Conservation (phyloP, 1,140 invertebrate genomes). For the Calephelis nemesis region DNA sequence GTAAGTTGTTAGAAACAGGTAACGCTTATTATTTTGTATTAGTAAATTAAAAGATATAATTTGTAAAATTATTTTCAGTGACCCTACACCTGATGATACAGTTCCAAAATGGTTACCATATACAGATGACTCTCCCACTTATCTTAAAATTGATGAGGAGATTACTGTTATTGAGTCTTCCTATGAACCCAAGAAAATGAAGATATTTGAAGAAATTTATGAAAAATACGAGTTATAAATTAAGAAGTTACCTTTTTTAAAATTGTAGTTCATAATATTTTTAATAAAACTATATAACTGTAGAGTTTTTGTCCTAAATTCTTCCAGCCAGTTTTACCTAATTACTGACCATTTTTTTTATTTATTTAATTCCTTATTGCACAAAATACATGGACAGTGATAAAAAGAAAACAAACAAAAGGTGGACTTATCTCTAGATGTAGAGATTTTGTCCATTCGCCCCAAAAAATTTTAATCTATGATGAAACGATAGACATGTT, state of each 20-base stretch:
- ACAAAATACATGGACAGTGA: no score
- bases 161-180: slow-evolving; percentile 29
- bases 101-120: slow-evolving; percentile 34
- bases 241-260: background rate
- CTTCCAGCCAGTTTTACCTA: no score
- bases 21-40: no score
- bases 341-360: no score
- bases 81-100: slow-evolving; percentile 30
- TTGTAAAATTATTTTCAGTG: slow-evolving; percentile 31
- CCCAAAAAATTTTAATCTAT: no score
- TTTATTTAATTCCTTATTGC: no score
- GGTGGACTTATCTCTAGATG: no score
- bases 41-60: background rate
- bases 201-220: slow-evolving; percentile 38
- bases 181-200: slow-evolving; percentile 38
- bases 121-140: slow-evolving; percentile 25
- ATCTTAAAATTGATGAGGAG: slow-evolving; percentile 33
- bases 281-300: slow-evolving; percentile 1
- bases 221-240: slow-evolving; percentile 36
- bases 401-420: no score
- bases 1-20: no score
- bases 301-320: background rate
- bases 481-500: no score
- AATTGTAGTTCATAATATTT: background rate
- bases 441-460: no score